Evolutionary conservation across 1,140 invertebrate genomes (phyloP).

Genomic region (Pogonus chalceus): DNA sequence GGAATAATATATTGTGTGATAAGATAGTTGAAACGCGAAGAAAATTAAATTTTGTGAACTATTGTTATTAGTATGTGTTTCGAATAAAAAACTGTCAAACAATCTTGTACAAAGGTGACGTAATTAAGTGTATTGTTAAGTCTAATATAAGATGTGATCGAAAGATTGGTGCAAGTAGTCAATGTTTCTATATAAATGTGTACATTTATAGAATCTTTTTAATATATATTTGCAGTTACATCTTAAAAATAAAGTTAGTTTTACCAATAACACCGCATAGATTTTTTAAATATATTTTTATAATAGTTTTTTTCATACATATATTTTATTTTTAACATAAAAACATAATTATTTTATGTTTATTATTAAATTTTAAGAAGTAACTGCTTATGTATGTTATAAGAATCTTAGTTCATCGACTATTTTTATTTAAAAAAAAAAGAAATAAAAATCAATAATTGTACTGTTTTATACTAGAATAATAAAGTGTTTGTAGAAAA

Average conservation of each 20-base stretch:
- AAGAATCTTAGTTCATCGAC: neutral
- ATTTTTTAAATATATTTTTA: no score
- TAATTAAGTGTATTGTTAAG: neutral
- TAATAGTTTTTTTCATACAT: no score
- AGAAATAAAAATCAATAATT: conserved; percentile 3
- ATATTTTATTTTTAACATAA: no score
- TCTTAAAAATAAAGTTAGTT: no score
- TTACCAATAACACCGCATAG: no score
- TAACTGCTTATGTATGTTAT: neutral
- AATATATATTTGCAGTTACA: no score
- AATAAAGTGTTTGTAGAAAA: neutral
- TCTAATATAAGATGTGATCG: conserved; percentile 4
- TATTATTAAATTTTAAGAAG: no score
- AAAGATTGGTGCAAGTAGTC: conserved; percentile 3
- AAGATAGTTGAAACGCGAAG: neutral
- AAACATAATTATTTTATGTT: no score
- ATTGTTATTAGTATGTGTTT: neutral
- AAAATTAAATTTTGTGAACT: neutral
- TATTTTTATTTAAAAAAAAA: conserved; percentile 3
- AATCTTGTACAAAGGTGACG: neutral
- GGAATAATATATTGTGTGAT: neutral
- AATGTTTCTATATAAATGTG: conserved; percentile 5
- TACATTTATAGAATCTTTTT: neutral
- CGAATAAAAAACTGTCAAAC: neutral
- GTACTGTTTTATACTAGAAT: conserved; percentile 2